Conservation (phyloP, 2,888 invertebrate genomes). For the Nesidiocoris tenuis region DNA sequence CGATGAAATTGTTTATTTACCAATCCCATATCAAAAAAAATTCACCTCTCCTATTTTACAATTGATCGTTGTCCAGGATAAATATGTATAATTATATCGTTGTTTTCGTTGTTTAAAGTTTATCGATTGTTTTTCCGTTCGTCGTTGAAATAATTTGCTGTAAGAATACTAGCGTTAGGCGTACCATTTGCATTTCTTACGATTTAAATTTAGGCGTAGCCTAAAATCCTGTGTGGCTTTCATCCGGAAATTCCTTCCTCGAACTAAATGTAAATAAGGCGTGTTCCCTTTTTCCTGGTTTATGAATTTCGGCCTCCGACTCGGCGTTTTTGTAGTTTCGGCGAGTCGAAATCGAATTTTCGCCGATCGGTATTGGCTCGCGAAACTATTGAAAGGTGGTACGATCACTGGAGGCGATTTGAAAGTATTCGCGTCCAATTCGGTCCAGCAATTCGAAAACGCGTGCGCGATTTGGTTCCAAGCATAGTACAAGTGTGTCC, state of each 20-base stretch:
- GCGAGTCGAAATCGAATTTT: too few species aligned
- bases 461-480: conserved; percentile 27
- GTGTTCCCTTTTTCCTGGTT: too few species aligned
- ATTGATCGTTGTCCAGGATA: conserved; percentile 30
- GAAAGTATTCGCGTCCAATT: too few species aligned
- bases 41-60: neutral
- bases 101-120: conserved; percentile 45
- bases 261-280: neutral
- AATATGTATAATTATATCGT: conserved; percentile 27
- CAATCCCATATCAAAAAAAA: too few species aligned
- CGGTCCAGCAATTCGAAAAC: too few species aligned
- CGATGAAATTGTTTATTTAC: too few species aligned
- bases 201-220: conserved; percentile 39
- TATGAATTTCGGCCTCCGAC: neutral
- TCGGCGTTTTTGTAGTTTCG: too few species aligned
- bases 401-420: too few species aligned
- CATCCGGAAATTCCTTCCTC: neutral
- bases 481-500: conserved; percentile 26
- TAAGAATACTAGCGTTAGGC: conserved; percentile 47
- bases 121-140: conserved; percentile 42
- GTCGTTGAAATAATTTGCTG: conserved; percentile 36
- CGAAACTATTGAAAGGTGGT: too few species aligned
- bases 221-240: conserved; percentile 18
- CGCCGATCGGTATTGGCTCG: too few species aligned
- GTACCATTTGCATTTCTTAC: conserved; percentile 50